Evolutionary conservation across 64 coral and sea anemone genomes (phyloP).

Genomic region (Dendrophyllia cribrosa): DNA sequence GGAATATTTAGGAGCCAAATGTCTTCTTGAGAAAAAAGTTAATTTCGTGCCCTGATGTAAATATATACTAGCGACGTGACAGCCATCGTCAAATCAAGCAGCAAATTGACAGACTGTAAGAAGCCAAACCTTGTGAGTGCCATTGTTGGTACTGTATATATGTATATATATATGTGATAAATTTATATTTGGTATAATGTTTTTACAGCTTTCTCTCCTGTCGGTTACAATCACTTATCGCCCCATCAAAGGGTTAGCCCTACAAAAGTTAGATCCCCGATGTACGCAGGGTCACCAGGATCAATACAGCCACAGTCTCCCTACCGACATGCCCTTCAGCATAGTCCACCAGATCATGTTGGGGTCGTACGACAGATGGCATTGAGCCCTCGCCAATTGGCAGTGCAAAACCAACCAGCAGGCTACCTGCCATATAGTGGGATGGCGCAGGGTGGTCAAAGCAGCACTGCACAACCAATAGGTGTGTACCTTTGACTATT

Average conservation of each 20-base stretch:
- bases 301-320: conserved; percentile 71
- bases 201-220: conserved; percentile 42
- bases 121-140: too few relatives aligned
- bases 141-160: too few relatives aligned
- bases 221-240: conserved; percentile 48
- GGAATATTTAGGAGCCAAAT: too few relatives aligned
- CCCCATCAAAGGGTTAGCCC: conserved; percentile 65
- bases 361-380: conserved; percentile 57
- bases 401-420: conserved; percentile 28
- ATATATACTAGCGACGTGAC: too few relatives aligned
- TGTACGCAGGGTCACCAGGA: conserved; percentile 82
- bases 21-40: too few relatives aligned
- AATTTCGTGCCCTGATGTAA: too few relatives aligned
- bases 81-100: too few relatives aligned
- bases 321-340: conserved; percentile 79
- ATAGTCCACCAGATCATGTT: conserved; percentile 72
- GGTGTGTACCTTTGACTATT: background rate
- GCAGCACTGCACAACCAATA: conserved; percentile 36
- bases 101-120: too few relatives aligned
- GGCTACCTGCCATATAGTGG: background rate
- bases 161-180: too few relatives aligned
- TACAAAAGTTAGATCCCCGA: conserved; percentile 70
- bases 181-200: background rate
- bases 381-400: conserved; percentile 31
- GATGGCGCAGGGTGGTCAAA: background rate